Evolutionary conservation across 1,140 invertebrate species (phyloP), one percentile per base, ranked within the genome.

Genomic region (Drosophila nigrodunni): DNA sequence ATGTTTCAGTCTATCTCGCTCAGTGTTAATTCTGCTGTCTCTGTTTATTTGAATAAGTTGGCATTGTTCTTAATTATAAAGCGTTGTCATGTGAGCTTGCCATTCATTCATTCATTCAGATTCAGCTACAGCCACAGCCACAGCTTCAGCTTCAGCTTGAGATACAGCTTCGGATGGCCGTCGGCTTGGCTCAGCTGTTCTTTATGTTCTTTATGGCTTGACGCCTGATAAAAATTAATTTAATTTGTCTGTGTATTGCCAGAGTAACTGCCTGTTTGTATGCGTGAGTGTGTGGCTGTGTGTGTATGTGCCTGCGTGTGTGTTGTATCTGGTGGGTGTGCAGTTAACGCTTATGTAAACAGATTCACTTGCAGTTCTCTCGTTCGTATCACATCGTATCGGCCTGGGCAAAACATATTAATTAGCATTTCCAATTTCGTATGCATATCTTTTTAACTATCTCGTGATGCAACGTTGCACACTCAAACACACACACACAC

Each of bases 211-310:
- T 74, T 74, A 74, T 74, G 80, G 85, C 82, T 83, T 87, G 82
- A 88, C 83, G 80, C 83, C 80, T 88, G 89, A 88, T 88, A 88
- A 88, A 88, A 88, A 83, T 88, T 88, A 88, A 88, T 88, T 89
- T 85, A 83, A 88, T 88, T 89, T 89, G 66, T 69, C 58, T 71
- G 41, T 79, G 60, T 59, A 61, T 57, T 61, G 41, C 39, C 54
- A 41, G 59, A 39, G 62, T 50, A 54, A 52, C 66, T 47, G 41
- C 18, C 30, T 46, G 30, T 60, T n/a, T 58, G 37, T 60, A 15
- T 30, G 46, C 50, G 49, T 46, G n/a, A 37, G 30, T 76, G n/a
- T 43, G 21, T 76, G 75, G 3, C 25, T 5, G 25, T 72, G 62
- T 21, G 78, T 74, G 73, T 62, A 15, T 15, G 15, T 15, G 15